Conservation (phyloP, 2,797 vertebrate genomes). For the Peromyscus melanophrys region DNA sequence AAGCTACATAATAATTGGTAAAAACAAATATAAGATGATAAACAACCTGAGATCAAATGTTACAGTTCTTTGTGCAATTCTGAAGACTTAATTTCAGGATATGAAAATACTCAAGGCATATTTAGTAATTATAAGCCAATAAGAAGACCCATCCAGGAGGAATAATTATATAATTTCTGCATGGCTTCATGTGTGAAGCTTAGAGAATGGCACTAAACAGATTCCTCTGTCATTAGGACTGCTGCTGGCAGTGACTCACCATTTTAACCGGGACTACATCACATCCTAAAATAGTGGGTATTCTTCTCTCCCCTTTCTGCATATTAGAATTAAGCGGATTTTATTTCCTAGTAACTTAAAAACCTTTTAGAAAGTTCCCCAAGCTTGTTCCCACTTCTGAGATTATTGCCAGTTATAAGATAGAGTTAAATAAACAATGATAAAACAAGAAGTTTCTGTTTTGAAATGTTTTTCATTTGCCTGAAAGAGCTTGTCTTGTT, state of each 20-base stretch:
- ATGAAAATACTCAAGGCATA: conserved; percentile 80
- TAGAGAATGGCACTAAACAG: conserved; percentile 88
- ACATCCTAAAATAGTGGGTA: conserved; percentile 84
- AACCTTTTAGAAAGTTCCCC: not conserved
- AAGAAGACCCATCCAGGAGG: conserved; percentile 89
- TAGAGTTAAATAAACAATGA: conserved; percentile 25
- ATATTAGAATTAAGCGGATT: conserved; percentile 82
- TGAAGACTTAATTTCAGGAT: conserved; percentile 85
- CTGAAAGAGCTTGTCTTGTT: conserved; percentile 61
- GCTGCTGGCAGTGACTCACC: conserved; percentile 87
- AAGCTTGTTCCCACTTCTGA: conserved; percentile 68
- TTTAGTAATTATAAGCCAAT: conserved; percentile 89
- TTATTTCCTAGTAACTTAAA: conserved; percentile 55
- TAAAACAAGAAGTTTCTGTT: conserved; percentile 54
- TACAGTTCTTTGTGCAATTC: conserved; percentile 51
- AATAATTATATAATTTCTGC: conserved; percentile 90
- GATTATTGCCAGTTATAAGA: conserved; percentile 42
- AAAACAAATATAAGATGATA: conserved; percentile 71
- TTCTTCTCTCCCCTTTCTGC: conserved; percentile 66
- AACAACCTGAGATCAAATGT: conserved; percentile 78
- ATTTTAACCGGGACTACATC: conserved; percentile 82
- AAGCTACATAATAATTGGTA: conserved; percentile 72
- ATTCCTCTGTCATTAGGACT: conserved; percentile 82
- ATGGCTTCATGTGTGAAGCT: conserved; percentile 82
- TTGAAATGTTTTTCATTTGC: conserved; percentile 61